A percentile compares a stretch with the other conserved stretches of the same genome.
Evolutionary conservation across 2,797 vertebrate species (phyloP).

Genomic region (Garrulus glandarius): DNA sequence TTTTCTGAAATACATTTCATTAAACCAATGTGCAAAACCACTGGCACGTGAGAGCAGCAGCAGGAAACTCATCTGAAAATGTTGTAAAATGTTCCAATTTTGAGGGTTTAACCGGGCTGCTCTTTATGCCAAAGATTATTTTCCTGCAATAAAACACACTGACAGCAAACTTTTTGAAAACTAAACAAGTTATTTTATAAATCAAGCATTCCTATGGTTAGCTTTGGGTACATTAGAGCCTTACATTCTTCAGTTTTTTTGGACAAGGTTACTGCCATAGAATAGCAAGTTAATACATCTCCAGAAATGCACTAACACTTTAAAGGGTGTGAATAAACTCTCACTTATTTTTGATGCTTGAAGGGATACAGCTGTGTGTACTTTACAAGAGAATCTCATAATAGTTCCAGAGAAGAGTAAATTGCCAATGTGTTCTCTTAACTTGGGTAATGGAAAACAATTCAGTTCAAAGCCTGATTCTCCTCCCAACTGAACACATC

Average conservation of each 20-base stretch:
- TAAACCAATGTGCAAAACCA: neutral
- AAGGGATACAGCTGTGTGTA: neutral
- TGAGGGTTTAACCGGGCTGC: neutral
- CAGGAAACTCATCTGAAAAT: neutral
- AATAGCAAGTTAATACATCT: neutral
- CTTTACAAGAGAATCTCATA: neutral
- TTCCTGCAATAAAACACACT: neutral
- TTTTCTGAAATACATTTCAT: neutral
- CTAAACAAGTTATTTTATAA: neutral
- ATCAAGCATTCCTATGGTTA: neutral
- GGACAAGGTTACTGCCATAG: neutral
- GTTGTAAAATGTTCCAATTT: neutral
- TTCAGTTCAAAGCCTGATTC: neutral
- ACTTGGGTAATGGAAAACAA: slow-evolving; percentile 12
- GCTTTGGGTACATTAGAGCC: neutral
- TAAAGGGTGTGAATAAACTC: neutral
- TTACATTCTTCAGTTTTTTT: neutral
- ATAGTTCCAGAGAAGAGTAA: neutral
- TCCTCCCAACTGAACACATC: neutral
- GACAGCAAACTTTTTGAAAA: neutral
- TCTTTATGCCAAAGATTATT: neutral
- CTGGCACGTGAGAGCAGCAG: neutral
- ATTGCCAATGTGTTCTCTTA: neutral
- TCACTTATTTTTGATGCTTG: neutral
- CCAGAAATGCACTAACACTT: neutral